Evolutionary conservation across 1,140 invertebrate species (phyloP), one percentile per base, ranked within the genome.

Genomic region (Papilio glaucus): DNA sequence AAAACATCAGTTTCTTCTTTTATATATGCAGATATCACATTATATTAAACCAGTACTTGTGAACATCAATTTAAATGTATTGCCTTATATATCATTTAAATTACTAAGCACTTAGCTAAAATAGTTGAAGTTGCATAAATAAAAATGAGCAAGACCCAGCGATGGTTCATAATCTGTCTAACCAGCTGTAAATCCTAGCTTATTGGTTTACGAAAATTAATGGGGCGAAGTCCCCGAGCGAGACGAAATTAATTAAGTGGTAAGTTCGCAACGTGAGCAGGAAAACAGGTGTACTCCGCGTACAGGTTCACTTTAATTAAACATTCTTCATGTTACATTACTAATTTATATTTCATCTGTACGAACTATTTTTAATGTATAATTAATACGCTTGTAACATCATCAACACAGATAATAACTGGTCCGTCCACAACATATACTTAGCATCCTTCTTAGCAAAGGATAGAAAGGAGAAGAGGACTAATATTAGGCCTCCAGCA

Each of bases 141-240:
- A n/a, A n/a, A 21, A 18, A 8, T 6, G 8, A n/a, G n/a, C n/a
- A 49, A 49, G 9, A 49, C 49, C 12, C 8, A 12, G 10, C 10
- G 12, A 24, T 24, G 4, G 9, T 9, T 57, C 49, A 57, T 57
- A 24, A 24, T 18, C 45, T 49, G 45, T 53, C 10, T 10, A 57
- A 57, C 12, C 8, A 3, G 29, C 29, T 33, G 24, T 24, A 26
- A 57, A 57, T 15, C n/a, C n/a, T 57, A 57, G 49, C 9, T 57
- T 57, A 57, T 57, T 57, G 49, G 49, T 57, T 57, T 57, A 57
- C 21, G 8, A 24, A 57, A 57, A 57, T 57, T 57, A 57, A 57
- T 57, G 24, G n/a, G 49, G 9, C 21, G 24, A 57, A 57, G 21
- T 57, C 49, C 21, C 21, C 8, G 21, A 57, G 49, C 49, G 49